Conservation (phyloP, 2,888 invertebrate genomes). For the Andrena bicolor region DNA sequence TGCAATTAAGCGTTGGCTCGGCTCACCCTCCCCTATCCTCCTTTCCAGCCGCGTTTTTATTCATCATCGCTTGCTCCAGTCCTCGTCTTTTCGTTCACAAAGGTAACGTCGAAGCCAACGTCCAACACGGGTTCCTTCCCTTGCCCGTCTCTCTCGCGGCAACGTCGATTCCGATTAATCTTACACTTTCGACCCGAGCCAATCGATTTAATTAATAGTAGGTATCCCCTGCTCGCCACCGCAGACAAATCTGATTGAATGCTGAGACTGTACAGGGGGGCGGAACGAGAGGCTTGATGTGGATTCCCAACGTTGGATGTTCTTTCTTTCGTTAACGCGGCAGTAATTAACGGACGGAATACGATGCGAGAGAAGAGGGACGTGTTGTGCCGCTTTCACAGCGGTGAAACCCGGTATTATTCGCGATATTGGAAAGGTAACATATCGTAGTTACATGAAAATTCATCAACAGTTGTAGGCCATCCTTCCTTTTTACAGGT, state of each 20-base stretch:
- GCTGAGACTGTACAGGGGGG: background rate
- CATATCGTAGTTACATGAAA: constrained; percentile 26
- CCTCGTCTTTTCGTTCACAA: constrained; percentile 31
- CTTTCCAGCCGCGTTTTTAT: constrained; percentile 59
- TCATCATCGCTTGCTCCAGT: constrained; percentile 51
- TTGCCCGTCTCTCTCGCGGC: background rate
- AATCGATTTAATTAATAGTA: constrained; percentile 51
- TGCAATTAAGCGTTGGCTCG: constrained; percentile 83
- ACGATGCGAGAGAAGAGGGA: constrained; percentile 22
- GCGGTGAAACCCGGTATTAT: constrained; percentile 29
- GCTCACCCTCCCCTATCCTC: constrained; percentile 50
- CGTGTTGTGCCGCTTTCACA: constrained; percentile 13
- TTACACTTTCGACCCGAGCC: constrained; percentile 29
- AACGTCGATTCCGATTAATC: constrained; percentile 36
- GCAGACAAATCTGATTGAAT: background rate
- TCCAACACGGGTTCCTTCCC: constrained; percentile 30
- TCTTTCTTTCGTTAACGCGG: constrained; percentile 33
- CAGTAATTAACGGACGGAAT: constrained; percentile 44
- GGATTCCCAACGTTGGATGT: constrained; percentile 9
- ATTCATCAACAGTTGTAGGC: constrained; percentile 50
- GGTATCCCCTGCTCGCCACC: background rate
- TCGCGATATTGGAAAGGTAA: constrained; percentile 43
- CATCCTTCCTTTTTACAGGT: constrained; percentile 26
- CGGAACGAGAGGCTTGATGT: background rate
- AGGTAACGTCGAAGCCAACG: constrained; percentile 40